These are phyloP conservation scores for Lagenorhynchus albirostris DNA, from an alignment of 2,113 vertebrate genomes.

Conservation along the genomic window DNA sequence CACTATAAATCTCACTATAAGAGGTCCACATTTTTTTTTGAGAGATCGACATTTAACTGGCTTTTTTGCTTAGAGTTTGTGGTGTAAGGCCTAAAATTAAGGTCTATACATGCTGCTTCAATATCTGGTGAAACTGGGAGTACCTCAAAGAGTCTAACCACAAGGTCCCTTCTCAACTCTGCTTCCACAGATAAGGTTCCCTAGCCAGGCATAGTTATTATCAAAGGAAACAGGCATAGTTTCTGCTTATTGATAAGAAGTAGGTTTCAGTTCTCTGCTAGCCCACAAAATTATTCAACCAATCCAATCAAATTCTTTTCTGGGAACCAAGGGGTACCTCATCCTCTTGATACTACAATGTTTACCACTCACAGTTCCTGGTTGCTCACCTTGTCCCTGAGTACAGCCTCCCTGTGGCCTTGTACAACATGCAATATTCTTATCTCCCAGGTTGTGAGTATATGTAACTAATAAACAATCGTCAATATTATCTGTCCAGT, in stretches of 20 bases:
- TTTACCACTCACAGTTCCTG: background rate
- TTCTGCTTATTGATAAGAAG: background rate
- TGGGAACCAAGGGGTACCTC: fast-evolving
- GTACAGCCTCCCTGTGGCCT: no score
- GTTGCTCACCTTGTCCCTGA: background rate
- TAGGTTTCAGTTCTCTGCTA: background rate
- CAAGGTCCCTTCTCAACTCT: background rate
- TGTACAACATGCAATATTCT: no score
- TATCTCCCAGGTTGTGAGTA: background rate
- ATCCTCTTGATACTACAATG: background rate
- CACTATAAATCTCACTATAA: background rate
- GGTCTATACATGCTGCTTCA: background rate
- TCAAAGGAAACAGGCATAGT: background rate
- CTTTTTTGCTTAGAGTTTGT: background rate
- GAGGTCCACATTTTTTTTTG: background rate
- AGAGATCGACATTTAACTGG: background rate
- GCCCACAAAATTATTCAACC: background rate
- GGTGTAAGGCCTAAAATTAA: background rate
- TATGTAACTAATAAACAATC: background rate
- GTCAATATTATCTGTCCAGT: background rate
- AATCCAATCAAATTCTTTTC: background rate
- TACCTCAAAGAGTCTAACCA: fast-evolving
- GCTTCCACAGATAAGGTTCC: background rate
- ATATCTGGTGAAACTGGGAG: background rate
- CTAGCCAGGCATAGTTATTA: background rate